Percentiles rank a stretch among this genome's conserved stretches.
These are phyloP conservation scores for Prenolepis imparis DNA, from an alignment of 2,888 invertebrate genomes.

Conservation along the genomic window DNA sequence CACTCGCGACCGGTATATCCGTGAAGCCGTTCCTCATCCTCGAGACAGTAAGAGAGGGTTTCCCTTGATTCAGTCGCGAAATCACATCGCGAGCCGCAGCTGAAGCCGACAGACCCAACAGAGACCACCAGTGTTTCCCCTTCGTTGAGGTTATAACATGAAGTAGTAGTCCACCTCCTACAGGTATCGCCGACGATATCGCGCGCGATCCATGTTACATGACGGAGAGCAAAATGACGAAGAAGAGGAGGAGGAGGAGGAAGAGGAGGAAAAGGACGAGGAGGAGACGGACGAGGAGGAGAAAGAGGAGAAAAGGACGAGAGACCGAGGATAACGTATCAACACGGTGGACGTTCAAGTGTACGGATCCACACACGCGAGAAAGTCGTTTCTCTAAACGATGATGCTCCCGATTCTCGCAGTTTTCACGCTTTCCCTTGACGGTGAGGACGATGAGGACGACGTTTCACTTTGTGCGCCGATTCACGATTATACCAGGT, in stretches of 20 bases:
- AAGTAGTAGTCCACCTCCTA: slow-evolving; percentile 63
- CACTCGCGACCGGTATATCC: slow-evolving; percentile 72
- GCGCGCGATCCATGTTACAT: slow-evolving; percentile 73
- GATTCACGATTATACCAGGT: slow-evolving; percentile 68
- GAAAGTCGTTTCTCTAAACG: slow-evolving; percentile 63
- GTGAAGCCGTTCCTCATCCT: slow-evolving; percentile 75
- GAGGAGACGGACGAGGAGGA: slow-evolving; percentile 3
- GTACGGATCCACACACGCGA: slow-evolving; percentile 42
- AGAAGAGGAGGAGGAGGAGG: slow-evolving; percentile 10
- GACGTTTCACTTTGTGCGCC: slow-evolving; percentile 72
- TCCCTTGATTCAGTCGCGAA: slow-evolving; percentile 38
- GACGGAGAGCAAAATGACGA: slow-evolving; percentile 30
- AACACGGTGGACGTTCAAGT: slow-evolving; percentile 15
- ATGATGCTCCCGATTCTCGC: slow-evolving; percentile 56
- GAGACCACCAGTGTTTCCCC: slow-evolving; percentile 34
- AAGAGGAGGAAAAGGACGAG: neutral
- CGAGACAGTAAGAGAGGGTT: slow-evolving; percentile 44
- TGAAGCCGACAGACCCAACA: slow-evolving; percentile 10
- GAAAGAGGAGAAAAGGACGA: neutral
- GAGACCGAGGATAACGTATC: slow-evolving; percentile 30
- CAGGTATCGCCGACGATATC: slow-evolving; percentile 68
- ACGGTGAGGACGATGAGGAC: slow-evolving; percentile 36
- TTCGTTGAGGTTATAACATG: slow-evolving; percentile 66
- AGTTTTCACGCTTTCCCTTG: slow-evolving; percentile 77
- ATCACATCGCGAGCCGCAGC: slow-evolving; percentile 69